phyloP scores from a whole-genome alignment of 2,113 vertebrate genomes.

The Chionodraco myersi region DNA sequence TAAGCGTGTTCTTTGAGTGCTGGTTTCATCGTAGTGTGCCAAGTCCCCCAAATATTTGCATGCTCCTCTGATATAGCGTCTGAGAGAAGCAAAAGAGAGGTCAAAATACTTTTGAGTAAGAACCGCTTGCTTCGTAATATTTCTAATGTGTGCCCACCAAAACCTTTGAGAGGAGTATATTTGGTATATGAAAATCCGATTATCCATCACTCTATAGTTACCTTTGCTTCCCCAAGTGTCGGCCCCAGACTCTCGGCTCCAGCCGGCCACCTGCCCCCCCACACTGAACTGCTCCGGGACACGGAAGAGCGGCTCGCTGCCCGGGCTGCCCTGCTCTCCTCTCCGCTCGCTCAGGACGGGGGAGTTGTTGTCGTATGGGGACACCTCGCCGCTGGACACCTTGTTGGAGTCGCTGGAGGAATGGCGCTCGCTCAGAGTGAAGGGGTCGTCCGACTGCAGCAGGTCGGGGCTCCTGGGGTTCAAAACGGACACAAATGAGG shows the following conservation, averaged over 20 bases:
- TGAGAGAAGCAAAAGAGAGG: slow-evolving; percentile 25
- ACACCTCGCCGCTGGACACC: slow-evolving; percentile 94
- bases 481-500: not conserved
- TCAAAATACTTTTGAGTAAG: slow-evolving; percentile 1
- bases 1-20: slow-evolving; percentile 87
- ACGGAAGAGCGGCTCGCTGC: slow-evolving; percentile 84
- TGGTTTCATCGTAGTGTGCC: slow-evolving; percentile 94
- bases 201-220: slow-evolving; percentile 22
- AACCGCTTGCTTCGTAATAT: not conserved
- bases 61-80: slow-evolving; percentile 87
- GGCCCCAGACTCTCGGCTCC: slow-evolving; percentile 84
- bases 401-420: slow-evolving; percentile 96
- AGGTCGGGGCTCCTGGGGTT: slow-evolving; percentile 89
- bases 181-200: not conserved
- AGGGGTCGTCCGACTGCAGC: slow-evolving; percentile 87
- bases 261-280: slow-evolving; percentile 85
- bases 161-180: not conserved
- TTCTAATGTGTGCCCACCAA: too few species aligned
- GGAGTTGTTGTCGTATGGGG: slow-evolving; percentile 98
- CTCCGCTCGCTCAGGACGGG: slow-evolving; percentile 87
- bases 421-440: slow-evolving; percentile 88
- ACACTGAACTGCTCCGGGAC: slow-evolving; percentile 85
- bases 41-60: slow-evolving; percentile 94
- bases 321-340: slow-evolving; percentile 77
- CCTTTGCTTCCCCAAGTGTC: slow-evolving; percentile 87